Evolutionary conservation across 1,140 invertebrate genomes (phyloP).

Genomic region (Polypedilum pembai): DNA sequence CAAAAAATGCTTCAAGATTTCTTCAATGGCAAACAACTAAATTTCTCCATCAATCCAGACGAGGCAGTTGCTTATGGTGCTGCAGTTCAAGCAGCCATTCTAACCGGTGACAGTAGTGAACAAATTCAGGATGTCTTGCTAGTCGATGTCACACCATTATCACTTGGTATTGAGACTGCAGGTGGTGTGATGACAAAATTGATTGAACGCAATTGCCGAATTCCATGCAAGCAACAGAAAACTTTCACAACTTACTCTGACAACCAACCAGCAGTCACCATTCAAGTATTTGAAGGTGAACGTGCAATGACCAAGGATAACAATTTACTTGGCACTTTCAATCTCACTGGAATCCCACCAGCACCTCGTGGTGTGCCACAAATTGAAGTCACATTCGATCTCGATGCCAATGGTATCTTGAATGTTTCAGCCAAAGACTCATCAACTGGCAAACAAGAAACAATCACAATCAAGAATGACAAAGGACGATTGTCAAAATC

Average conservation of each 20-base stretch:
- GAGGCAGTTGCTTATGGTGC: conserved; percentile 60
- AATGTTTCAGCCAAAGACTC: conserved; percentile 49
- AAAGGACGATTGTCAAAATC: conserved; percentile 47
- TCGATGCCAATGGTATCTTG: conserved; percentile 55
- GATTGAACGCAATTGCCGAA: conserved; percentile 59
- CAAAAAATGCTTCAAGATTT: conserved; percentile 54
- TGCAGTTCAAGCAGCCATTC: conserved; percentile 56
- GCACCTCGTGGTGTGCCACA: conserved; percentile 42
- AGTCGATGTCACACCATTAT: conserved; percentile 62
- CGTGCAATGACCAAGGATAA: conserved; percentile 72
- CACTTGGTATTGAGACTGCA: conserved; percentile 63
- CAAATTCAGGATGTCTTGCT: conserved; percentile 67
- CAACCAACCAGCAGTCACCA: conserved; percentile 61
- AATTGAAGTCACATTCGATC: conserved; percentile 48
- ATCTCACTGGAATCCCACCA: conserved; percentile 47
- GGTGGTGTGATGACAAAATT: conserved; percentile 57
- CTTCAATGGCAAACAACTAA: conserved; percentile 54
- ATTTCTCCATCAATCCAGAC: conserved; percentile 61
- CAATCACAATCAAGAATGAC: conserved; percentile 44
- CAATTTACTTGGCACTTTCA: conserved; percentile 65
- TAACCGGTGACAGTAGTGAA: conserved; percentile 50
- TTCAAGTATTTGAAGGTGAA: conserved; percentile 75
- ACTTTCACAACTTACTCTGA: conserved; percentile 57
- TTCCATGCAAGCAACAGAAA: conserved; percentile 61
- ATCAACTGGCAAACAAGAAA: conserved; percentile 41